These are phyloP conservation scores for Orius laevigatus DNA, from an alignment of 1,140 invertebrate genomes.

Conservation along the genomic window DNA sequence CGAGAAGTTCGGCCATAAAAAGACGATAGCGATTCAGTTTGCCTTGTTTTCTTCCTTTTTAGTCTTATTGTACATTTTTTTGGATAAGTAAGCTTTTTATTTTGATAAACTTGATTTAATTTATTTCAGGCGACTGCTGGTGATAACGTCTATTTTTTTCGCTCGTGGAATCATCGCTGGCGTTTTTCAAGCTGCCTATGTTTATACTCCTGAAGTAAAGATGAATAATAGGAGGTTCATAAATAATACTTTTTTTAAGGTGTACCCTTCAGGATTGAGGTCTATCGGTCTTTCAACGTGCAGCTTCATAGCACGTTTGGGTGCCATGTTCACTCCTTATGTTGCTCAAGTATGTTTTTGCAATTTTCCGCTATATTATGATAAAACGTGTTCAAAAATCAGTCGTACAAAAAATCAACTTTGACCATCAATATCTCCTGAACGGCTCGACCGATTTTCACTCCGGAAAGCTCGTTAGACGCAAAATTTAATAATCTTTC, in stretches of 20 bases:
- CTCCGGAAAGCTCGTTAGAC: no score
- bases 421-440: no score
- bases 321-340: constrained; percentile 85
- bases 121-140: constrained; percentile 47
- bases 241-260: constrained; percentile 27
- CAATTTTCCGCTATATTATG: constrained; percentile 4
- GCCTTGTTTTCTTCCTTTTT: constrained; percentile 69
- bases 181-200: constrained; percentile 87
- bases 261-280: constrained; percentile 75
- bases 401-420: not conserved
- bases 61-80: constrained; percentile 59
- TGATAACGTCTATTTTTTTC: constrained; percentile 75
- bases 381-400: not conserved
- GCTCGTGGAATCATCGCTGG: constrained; percentile 84
- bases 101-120: constrained; percentile 2
- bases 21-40: constrained; percentile 89
- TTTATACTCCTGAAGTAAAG: constrained; percentile 81
- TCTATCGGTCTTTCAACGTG: constrained; percentile 78
- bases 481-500: no score
- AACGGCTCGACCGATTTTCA: no score
- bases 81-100: constrained; percentile 44
- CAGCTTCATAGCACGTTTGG: constrained; percentile 76
- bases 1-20: constrained; percentile 77
- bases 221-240: not conserved
- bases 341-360: constrained; percentile 60